Base-by-base conservation (phyloP, 2,113 vertebrate genomes). In the Phalacrocorax carbo region DNA sequence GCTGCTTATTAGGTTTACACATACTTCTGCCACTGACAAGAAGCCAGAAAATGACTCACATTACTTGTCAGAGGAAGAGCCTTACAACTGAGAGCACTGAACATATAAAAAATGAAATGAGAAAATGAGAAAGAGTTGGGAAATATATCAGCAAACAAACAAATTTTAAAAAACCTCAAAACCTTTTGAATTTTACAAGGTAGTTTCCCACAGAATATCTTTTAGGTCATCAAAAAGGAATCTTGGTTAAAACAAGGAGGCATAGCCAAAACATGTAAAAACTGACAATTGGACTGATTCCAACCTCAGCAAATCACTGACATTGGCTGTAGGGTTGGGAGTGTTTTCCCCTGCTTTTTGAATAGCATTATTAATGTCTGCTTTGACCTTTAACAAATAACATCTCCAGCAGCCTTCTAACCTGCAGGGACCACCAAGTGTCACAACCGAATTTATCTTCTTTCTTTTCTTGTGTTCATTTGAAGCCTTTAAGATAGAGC, bases 31-130 rank as follows among this genome's bases (percentile, higher is more conserved):
- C 46, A 3, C 60, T 65, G 86, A 68, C 23, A 93, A 81, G 48
- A 51, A 64, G 88, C 72, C 90, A 95, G 58, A 92, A 40, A 60
- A 40, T 96, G 15, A 91, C 64, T 88, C 90, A 92, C 15, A 3
- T 6, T 8, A 5, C 77, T 92, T 90, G n/a, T 71, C 64, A 88
- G 72, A 78, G 46, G 30, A 72, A 66, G 61, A 61, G 88, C 65
- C 21, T 64, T 5, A 13, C 44, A 60, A 34, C 29, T 11, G n/a
- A 83, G 55, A 60, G 55, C 55, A 44, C 22, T 40, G 57, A 75
- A 46, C 4, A 3, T 7, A 21, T 5, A 6, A 86, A 85, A 90
- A 60, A 61, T 52, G 27, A 90, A 71, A 72, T 16, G 34, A 82
- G 38, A 90, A 58, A 51, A 58, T 3, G 36, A 38, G 57, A 55